Conservation (phyloP, 2,797 vertebrate species). For the Danio kyathit region DNA sequence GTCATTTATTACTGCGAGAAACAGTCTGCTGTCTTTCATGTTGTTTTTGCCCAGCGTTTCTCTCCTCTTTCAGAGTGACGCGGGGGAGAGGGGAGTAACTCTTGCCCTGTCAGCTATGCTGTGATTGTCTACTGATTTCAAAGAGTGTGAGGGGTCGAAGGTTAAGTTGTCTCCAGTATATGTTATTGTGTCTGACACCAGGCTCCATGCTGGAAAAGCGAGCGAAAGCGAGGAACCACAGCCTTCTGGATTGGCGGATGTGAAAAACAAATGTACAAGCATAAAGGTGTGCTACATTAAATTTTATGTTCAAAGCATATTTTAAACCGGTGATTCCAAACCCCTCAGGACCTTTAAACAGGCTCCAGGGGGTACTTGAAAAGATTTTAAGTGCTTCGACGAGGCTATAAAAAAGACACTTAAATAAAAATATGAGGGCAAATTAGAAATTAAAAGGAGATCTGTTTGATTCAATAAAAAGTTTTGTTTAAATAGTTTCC, state of each 20-base stretch:
- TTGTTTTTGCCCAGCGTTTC: slow-evolving; percentile 46
- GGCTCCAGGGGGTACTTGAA: neutral
- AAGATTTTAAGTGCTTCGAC: neutral
- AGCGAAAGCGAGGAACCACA: slow-evolving; percentile 63
- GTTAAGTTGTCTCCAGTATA: slow-evolving; percentile 88
- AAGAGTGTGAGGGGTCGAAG: slow-evolving; percentile 83
- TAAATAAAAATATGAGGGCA: neutral
- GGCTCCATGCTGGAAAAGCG: slow-evolving; percentile 68
- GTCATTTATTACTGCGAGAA: slow-evolving; percentile 27
- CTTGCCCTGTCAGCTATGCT: slow-evolving; percentile 78
- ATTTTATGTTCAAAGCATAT: neutral
- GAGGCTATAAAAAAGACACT: neutral
- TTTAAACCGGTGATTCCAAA: neutral
- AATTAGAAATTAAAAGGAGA: neutral
- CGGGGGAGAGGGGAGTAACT: slow-evolving; percentile 52
- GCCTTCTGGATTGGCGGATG: slow-evolving; percentile 7
- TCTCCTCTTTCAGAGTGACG: slow-evolving; percentile 66
- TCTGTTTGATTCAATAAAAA: too few relatives aligned
- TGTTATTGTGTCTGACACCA: slow-evolving; percentile 86
- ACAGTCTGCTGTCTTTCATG: slow-evolving; percentile 18
- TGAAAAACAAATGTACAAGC: slow-evolving; percentile 20
- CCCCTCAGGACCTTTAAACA: neutral
- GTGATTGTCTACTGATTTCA: slow-evolving; percentile 85
- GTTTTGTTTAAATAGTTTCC: too few relatives aligned
- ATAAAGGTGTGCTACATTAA: neutral